phyloP scores from a whole-genome alignment of 2,797 vertebrate species.

The Pipistrellus nathusii region DNA sequence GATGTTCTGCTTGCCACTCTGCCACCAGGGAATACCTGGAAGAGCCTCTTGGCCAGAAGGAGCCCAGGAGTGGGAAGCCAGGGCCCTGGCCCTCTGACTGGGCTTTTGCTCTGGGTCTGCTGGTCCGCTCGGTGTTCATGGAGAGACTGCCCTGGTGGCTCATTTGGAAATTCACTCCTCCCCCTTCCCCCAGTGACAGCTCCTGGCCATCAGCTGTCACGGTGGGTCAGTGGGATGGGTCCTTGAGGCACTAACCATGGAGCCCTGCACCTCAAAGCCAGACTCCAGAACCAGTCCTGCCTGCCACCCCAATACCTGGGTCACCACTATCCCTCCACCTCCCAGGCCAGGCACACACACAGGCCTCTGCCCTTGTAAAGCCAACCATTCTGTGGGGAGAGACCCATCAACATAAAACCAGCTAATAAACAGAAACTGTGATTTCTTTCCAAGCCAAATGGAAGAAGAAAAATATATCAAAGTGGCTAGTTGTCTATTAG shows the following conservation, averaged over 20 bases:
- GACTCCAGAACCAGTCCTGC: background rate
- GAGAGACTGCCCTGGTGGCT: background rate
- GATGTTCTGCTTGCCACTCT: background rate
- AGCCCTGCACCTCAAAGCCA: background rate
- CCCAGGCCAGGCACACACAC: background rate
- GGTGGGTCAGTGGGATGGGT: rapidly evolving
- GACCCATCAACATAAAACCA: background rate
- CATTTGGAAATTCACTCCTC: background rate
- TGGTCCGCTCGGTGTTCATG: background rate
- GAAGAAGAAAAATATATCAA: slow-evolving; percentile 29
- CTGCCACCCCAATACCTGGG: rapidly evolving
- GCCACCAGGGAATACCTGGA: background rate
- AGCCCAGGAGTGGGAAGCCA: background rate
- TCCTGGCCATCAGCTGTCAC: background rate
- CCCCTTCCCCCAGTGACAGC: background rate
- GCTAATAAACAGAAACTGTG: background rate
- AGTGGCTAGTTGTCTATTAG: slow-evolving; percentile 43
- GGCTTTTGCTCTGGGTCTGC: background rate
- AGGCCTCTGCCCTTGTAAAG: background rate
- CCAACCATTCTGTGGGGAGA: background rate
- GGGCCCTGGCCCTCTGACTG: background rate
- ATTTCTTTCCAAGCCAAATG: slow-evolving; percentile 47
- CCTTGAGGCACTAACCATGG: background rate
- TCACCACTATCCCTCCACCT: no score
- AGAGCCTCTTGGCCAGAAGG: background rate